Evolutionary conservation across 2,797 vertebrate genomes (phyloP), one percentile per base, ranked within the genome.

Genomic region (Epinephelus awoara): DNA sequence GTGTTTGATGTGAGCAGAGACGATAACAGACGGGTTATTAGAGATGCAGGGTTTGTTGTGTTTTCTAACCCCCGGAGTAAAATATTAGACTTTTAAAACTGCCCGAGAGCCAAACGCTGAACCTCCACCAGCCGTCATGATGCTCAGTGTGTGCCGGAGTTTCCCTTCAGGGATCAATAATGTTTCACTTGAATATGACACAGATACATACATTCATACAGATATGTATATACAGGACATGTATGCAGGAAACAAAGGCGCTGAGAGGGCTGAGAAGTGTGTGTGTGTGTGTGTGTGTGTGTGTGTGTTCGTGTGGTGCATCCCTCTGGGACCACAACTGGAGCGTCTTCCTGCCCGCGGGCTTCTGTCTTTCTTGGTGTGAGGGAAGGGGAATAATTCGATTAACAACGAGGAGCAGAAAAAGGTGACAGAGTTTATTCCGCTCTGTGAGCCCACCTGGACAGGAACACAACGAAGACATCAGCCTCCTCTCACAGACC

Each of bases 401-500:
- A 95, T 94, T 91, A 93, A 66, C 85, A 72, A 72, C 69, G 65
- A 93, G 88, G 59, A 92, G 89, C 91, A 90, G 86, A 82, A 82
- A 54, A 88, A 93, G 89, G 92, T 91, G 90, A 89, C 34, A 15
- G 70, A 47, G 90, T 95, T 94, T 91, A 72, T 94, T 88, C 92
- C 80, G 89, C 94, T 92, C 72, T 10, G 67, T 92, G 89, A 89
- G 77, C 89, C 90, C 93, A 93, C 91, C 94, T 94, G 90, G 82
- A 79, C 69, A 59, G 34, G 74, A 65, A 56, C 62, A 61, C 17
- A 8, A 19, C 1, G 11, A 42, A 49, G 47, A 49, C 8, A 49
- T 18, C 17, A 7, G 17, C 6, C 46, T 47, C 46, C 15, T 47
- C 15, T 46, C 13, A 18, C 46, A 18, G 14, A 47, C 46, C 34